Conservation (phyloP, 2,888 invertebrate genomes). For the Orchestes rusci region DNA sequence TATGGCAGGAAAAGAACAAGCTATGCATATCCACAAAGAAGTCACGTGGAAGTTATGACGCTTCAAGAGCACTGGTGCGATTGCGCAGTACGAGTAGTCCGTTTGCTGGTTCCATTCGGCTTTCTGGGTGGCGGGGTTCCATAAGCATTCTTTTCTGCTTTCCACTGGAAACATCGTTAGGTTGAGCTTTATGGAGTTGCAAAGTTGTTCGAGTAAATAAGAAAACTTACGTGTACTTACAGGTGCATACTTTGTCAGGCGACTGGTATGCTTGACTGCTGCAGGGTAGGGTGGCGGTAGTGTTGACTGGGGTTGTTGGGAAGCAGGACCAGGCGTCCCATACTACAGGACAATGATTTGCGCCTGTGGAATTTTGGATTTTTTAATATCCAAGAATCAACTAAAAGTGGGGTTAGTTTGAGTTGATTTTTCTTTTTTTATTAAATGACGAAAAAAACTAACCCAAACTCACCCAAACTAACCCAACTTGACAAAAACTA, state of each 20-base stretch:
- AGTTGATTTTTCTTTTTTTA: too few species aligned
- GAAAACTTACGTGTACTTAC: slow-evolving; percentile 26
- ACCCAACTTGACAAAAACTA: too few species aligned
- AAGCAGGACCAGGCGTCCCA: slow-evolving; percentile 64
- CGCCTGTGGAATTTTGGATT: too few species aligned
- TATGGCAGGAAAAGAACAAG: slow-evolving; percentile 51
- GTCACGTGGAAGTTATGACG: slow-evolving; percentile 51
- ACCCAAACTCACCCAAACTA: too few species aligned
- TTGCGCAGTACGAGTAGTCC: slow-evolving; percentile 52
- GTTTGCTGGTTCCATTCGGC: slow-evolving; percentile 51
- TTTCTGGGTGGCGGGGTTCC: slow-evolving; percentile 40
- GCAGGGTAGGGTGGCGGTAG: slow-evolving; percentile 46
- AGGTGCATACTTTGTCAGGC: slow-evolving; percentile 52
- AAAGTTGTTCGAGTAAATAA: too few species aligned
- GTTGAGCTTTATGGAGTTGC: background rate
- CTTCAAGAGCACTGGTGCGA: slow-evolving; percentile 47
- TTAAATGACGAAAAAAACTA: too few species aligned
- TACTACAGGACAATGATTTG: slow-evolving; percentile 47
- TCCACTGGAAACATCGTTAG: slow-evolving; percentile 44
- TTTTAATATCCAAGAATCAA: too few species aligned
- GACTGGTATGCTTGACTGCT: slow-evolving; percentile 54
- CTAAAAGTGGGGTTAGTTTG: too few species aligned
- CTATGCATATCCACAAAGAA: slow-evolving; percentile 48
- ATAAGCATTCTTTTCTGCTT: slow-evolving; percentile 51
- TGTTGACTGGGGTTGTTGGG: slow-evolving; percentile 43